These are phyloP conservation scores for Lanius collurio DNA, from an alignment of 2,113 vertebrate genomes.

Conservation along the genomic window DNA sequence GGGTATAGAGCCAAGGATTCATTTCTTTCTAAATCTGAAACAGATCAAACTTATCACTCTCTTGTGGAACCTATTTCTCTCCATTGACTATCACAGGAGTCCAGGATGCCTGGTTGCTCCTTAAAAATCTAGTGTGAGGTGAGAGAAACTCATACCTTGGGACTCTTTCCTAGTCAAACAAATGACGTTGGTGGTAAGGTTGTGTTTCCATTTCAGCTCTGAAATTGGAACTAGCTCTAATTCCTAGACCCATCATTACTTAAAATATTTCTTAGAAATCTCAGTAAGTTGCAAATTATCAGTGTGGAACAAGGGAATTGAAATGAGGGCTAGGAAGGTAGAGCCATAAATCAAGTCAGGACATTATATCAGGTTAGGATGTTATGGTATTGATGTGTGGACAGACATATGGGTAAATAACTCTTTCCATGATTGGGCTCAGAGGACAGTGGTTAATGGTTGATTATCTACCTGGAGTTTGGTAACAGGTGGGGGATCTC, in stretches of 20 bases:
- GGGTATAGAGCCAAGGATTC: background rate
- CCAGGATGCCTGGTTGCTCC: background rate
- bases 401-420: background rate
- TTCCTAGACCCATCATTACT: background rate
- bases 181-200: background rate
- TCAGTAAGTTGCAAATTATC: background rate
- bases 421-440: background rate
- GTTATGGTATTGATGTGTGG: background rate
- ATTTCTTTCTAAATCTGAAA: background rate
- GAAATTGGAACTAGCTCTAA: background rate
- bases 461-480: background rate
- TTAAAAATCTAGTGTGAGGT: background rate
- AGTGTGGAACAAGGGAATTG: background rate
- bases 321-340: background rate
- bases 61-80: background rate
- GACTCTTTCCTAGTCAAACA: background rate
- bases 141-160: background rate
- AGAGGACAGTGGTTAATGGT: background rate
- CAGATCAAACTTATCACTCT: background rate
- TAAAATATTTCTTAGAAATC: background rate
- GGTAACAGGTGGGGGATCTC: background rate
- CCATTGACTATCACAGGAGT: background rate
- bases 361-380: fast-evolving
- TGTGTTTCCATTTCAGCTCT: background rate
- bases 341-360: background rate